Percentiles rank a stretch among this genome's conserved stretches.
These are phyloP conservation scores for Patella depressa DNA, from an alignment of 2,888 invertebrate species.

Conservation along the genomic window DNA sequence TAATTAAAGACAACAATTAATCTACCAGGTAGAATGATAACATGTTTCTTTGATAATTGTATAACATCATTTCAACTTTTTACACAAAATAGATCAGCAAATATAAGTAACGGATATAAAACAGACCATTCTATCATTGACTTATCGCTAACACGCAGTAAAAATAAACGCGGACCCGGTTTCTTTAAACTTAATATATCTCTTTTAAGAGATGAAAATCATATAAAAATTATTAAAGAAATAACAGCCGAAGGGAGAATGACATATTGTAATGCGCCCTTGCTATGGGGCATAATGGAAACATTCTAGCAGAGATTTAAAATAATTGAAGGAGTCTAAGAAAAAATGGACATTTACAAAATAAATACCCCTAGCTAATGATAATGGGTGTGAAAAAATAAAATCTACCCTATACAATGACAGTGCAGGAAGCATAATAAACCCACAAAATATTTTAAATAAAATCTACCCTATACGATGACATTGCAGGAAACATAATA, in stretches of 20 bases:
- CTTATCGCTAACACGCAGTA: neutral
- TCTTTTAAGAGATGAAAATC: neutral
- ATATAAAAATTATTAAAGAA: conserved; percentile 8
- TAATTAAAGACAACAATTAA: too few species aligned
- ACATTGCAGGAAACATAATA: neutral
- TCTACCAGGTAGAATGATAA: too few species aligned
- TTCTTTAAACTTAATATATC: conserved; percentile 23
- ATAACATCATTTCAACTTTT: too few species aligned
- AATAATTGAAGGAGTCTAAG: neutral
- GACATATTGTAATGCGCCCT: neutral
- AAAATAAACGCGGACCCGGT: conserved; percentile 11
- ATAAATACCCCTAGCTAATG: neutral
- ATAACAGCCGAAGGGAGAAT: neutral
- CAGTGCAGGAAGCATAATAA: neutral
- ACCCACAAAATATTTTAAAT: neutral
- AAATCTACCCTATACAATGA: neutral
- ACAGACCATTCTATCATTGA: neutral
- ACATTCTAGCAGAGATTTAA: neutral
- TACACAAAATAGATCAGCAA: neutral
- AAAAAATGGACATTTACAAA: neutral
- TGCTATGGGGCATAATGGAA: neutral
- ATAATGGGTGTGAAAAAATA: neutral
- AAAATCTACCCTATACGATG: neutral
- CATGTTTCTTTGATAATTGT: too few species aligned
- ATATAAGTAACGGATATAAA: neutral